Evolutionary conservation across 2,888 invertebrate species (phyloP), one percentile per base, ranked within the genome.

Genomic region (Tridacna gigas): DNA sequence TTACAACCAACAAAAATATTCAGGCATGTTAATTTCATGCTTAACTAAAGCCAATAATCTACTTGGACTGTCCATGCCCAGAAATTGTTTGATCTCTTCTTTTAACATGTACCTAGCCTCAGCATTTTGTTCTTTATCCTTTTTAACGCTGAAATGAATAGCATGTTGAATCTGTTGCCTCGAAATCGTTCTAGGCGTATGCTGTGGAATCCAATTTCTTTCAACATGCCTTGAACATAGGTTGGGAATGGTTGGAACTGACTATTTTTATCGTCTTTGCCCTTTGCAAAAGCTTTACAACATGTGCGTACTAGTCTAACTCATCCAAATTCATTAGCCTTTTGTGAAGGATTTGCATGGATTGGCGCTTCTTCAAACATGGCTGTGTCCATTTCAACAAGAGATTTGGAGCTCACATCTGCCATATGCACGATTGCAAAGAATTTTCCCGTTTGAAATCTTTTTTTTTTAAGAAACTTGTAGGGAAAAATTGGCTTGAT

Each of bases 1-100:
- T 83, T 84, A 51, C 86, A 86, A 11, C 84, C 86, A 56, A 84
- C 84, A 12, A 89, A 12, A 63, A n/a, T 80, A 87, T 26, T 82
- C 83, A 45, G 75, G 65, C 12, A 81, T 69, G 28, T 77, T 77
- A 0, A 88, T 20, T 51, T 87, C 84, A 82, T 63, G 71, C 51
- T 77, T 82, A 13, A 69, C 76, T 13, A 71, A 74, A 4, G 66
- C 48, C 18, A 83, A 67, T 9, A 83, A 74, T n/a, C 77, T 65
- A 25, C 80, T 83, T 22, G 51, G 13, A 22, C 74, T 82, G 18
- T 48, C 47, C n/a, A 66, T 48, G 25, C 74, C 47, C 26, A 80
- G 75, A 61, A 69, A 86, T 4, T n/a, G 47, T 63, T 48, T 75
- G 45, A 86, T 63, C 56, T 74, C 26, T n/a, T 77, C 61, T n/a